Evolutionary conservation across 2,888 invertebrate species (phyloP).

Genomic region (Folsomia candida): DNA sequence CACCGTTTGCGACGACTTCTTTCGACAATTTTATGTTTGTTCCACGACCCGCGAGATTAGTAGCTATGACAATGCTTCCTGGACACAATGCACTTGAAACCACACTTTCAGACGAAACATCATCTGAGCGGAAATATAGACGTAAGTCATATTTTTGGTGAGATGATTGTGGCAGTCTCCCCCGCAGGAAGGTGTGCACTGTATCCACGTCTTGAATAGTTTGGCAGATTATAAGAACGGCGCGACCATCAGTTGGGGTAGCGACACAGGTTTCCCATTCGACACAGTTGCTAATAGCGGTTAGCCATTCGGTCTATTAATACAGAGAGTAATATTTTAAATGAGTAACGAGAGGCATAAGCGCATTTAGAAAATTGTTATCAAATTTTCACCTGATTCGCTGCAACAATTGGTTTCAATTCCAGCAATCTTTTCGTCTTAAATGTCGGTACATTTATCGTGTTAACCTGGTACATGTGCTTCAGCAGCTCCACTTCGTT

Average conservation of each 20-base stretch:
- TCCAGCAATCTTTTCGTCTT: not conserved
- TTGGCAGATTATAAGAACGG: conserved; percentile 15
- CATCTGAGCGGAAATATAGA: no score
- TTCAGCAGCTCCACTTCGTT: not conserved
- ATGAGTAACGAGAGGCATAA: no score
- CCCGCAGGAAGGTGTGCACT: no score
- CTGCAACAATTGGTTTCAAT: no score
- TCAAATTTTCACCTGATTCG: no score
- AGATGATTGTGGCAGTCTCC: no score
- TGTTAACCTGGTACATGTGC: not conserved
- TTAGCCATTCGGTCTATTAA: no score
- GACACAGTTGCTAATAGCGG: no score
- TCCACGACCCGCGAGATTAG: conserved; percentile 39
- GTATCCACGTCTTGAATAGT: conserved; percentile 14
- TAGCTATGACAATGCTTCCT: conserved; percentile 28
- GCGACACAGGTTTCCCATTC: not conserved
- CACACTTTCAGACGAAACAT: not conserved
- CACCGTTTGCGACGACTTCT: conserved; percentile 25
- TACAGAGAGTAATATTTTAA: no score
- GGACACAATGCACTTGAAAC: not conserved
- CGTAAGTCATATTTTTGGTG: no score
- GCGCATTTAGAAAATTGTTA: no score
- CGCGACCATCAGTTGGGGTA: not conserved
- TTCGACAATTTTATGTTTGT: conserved; percentile 32
- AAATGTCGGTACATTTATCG: not conserved